phyloP scores from a whole-genome alignment of 1,140 invertebrate species.

The Drosophila lowei region DNA sequence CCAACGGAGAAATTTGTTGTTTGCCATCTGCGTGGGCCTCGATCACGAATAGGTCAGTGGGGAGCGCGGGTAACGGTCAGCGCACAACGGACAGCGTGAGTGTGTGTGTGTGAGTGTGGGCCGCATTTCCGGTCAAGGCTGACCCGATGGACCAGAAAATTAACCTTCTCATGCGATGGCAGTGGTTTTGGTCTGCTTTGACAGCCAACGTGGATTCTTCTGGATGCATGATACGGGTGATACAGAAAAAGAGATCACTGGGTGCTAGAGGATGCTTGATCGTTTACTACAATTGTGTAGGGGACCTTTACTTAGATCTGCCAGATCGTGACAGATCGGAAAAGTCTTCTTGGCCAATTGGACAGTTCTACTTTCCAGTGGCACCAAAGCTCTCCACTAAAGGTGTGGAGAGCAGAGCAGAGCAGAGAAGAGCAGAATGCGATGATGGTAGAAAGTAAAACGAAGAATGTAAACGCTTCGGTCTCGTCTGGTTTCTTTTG shows the following conservation, averaged over 20 bases:
- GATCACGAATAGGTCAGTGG: too few species aligned
- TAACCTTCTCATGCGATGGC: neutral
- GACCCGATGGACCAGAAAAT: constrained; percentile 50
- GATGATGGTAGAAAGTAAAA: constrained; percentile 67
- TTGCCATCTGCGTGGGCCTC: constrained; percentile 28
- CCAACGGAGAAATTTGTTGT: constrained; percentile 41
- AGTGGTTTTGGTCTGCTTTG: too few species aligned
- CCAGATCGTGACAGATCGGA: neutral
- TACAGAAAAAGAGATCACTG: neutral
- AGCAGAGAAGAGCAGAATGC: constrained; percentile 22
- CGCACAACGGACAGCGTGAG: too few species aligned
- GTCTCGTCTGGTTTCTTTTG: constrained; percentile 32
- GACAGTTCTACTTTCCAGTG: constrained; percentile 45
- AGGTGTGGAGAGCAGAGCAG: neutral
- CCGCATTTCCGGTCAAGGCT: constrained; percentile 45
- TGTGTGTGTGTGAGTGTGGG: neutral
- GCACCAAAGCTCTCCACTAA: neutral
- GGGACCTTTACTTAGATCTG: neutral
- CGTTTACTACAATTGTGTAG: too few species aligned
- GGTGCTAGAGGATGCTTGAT: neutral
- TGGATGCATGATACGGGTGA: too few species aligned
- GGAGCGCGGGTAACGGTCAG: neutral
- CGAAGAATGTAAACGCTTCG: constrained; percentile 28
- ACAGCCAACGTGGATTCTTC: too few species aligned
- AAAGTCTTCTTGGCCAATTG: neutral